Evolutionary conservation across 1,140 invertebrate species (phyloP), one percentile per base, ranked within the genome.

Genomic region (Chelonus insularis): DNA sequence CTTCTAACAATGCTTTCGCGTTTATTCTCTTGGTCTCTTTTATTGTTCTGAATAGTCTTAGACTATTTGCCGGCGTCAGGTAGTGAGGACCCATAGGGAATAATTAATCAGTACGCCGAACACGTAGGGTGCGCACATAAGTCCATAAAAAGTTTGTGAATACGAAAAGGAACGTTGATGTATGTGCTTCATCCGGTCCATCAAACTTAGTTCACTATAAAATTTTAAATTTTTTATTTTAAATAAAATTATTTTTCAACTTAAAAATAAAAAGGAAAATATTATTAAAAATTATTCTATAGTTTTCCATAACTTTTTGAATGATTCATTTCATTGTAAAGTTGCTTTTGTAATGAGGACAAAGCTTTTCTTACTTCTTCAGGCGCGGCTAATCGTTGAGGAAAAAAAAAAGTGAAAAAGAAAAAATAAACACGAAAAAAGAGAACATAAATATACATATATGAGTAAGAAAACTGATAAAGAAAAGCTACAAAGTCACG

Each of bases 41-140:
- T 12, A 11, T 50, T 32, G 23, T 9, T 5, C 9, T 29, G 5
- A 23, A 16, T 9, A 11, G 64, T 60, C 55, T 57, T 60, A 63
- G 63, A 70, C 66, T 68, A 57, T 70, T 58, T 36, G 32, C 47
- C 36, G 48, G 21, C n/a, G 43, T 16, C 12, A 25, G 16, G 12
- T 4, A 23, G 47, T 32, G 45, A 11, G 18, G 18, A 32, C 29
- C 57, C 23, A 48, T 64, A 56, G 68, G 61, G 60, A 67, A 72
- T 64, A 72, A 72, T 74, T 69, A 71, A 73, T 75, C 62, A 34
- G 67, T 69, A 75, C 45, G 66, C 72, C 18, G 65, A 68, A 71
- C 73, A 75, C 73, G 73, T 74, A 67, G 61, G 41, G 36, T 57
- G 59, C 66, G 66, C 57, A 62, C 64, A 66, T 64, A 71, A 68